Evolutionary conservation across 2,113 vertebrate genomes (phyloP).

Genomic region (Sinocyclocheilus grahami): DNA sequence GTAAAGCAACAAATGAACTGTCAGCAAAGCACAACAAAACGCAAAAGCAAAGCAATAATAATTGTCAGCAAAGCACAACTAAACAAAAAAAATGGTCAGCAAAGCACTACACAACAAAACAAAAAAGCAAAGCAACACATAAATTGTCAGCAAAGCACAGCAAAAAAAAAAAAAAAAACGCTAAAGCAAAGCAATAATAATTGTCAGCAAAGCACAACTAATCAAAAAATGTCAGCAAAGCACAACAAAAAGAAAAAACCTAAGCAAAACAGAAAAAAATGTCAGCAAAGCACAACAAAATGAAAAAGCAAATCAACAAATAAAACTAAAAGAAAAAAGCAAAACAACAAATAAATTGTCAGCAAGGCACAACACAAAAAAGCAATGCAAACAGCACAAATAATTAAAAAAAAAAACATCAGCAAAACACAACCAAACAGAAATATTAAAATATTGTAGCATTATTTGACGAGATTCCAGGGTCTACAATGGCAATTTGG

Average conservation of each 20-base stretch:
- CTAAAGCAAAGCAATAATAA: no score
- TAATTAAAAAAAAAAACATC: no score
- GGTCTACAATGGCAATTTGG: neutral
- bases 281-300: neutral
- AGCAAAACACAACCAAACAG: neutral
- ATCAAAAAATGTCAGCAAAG: neutral
- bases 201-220: no score
- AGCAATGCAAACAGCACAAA: no score
- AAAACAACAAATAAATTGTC: no score
- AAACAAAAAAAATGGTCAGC: no score
- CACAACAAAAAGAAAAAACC: neutral
- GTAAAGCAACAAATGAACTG: no score
- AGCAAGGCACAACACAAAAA: no score
- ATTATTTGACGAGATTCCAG: neutral
- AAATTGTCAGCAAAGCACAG: neutral
- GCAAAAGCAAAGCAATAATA: neutral
- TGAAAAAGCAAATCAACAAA: no score
- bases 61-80: neutral
- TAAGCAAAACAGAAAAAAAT: neutral
- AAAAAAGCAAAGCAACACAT: neutral
- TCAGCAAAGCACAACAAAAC: no score
- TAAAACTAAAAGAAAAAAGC: no score
- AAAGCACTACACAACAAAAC: neutral
- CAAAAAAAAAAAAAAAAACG: no score
- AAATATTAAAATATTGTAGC: neutral